Evolutionary conservation across 2,113 vertebrate genomes (phyloP).

Genomic region (Oryzias woworae): DNA sequence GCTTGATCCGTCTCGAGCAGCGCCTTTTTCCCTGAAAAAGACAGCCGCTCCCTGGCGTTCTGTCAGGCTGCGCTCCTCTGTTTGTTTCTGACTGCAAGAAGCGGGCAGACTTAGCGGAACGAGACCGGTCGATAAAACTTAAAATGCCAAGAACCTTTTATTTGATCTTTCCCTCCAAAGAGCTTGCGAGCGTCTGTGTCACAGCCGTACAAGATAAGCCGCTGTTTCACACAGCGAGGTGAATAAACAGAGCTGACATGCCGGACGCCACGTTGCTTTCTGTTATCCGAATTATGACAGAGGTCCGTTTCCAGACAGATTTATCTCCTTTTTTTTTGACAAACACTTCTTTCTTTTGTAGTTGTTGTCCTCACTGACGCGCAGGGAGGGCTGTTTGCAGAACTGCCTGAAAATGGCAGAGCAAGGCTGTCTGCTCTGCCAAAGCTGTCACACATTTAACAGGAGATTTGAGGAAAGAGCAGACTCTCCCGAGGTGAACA

Average conservation of each 20-base stretch:
- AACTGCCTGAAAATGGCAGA: constrained; percentile 46
- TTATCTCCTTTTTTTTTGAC: constrained; percentile 33
- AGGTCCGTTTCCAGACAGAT: constrained; percentile 28
- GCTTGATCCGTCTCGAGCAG: constrained; percentile 58
- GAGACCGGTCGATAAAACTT: constrained; percentile 68
- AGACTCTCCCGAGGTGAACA: constrained; percentile 58
- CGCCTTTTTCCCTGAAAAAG: constrained; percentile 37
- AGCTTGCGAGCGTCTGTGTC: constrained; percentile 39
- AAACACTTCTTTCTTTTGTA: constrained; percentile 36
- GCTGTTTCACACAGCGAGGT: constrained; percentile 52
- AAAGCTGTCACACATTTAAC: constrained; percentile 35
- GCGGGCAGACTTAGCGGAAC: constrained; percentile 48
- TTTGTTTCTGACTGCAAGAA: constrained; percentile 52
- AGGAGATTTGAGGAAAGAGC: constrained; percentile 16
- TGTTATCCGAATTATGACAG: constrained; percentile 32
- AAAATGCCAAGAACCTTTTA: constrained; percentile 71
- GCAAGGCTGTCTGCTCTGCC: constrained; percentile 22
- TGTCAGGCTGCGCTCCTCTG: constrained; percentile 43
- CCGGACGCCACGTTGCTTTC: constrained; percentile 23
- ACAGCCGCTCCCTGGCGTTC: constrained; percentile 40
- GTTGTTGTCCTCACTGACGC: constrained; percentile 14
- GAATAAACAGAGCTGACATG: constrained; percentile 52
- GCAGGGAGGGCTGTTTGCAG: constrained; percentile 19
- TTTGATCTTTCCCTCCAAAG: constrained; percentile 59
- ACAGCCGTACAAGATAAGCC: constrained; percentile 62